phyloP scores from a whole-genome alignment of 2,113 vertebrate genomes.

The Cygnus atratus region DNA sequence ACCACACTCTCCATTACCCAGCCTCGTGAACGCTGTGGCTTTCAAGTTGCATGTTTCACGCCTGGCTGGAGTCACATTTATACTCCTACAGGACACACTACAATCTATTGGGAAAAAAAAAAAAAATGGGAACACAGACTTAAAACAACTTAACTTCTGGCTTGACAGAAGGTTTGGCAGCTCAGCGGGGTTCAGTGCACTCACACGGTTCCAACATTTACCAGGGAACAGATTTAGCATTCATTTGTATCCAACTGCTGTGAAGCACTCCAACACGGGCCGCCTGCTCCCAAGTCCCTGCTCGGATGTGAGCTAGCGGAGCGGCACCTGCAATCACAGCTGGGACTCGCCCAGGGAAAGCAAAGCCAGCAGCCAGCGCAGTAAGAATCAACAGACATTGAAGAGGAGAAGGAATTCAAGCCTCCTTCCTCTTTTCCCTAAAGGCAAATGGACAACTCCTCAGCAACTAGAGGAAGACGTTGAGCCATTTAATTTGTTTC shows the following conservation, averaged over 20 bases:
- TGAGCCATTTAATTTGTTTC: not conserved
- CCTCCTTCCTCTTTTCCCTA: not conserved
- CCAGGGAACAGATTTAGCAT: slow-evolving; percentile 42
- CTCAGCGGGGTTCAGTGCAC: slow-evolving; percentile 3
- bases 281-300: slow-evolving; percentile 1
- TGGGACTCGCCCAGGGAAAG: slow-evolving; percentile 38
- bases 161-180: slow-evolving; percentile 60
- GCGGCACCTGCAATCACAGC: slow-evolving; percentile 54
- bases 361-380: not conserved
- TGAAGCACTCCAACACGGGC: slow-evolving; percentile 38
- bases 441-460: not conserved
- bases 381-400: not conserved
- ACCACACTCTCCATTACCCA: not conserved
- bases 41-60: slow-evolving; percentile 16
- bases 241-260: slow-evolving; percentile 29
- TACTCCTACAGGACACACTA: slow-evolving; percentile 21
- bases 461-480: not conserved
- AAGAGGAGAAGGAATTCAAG: not conserved
- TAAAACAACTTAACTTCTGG: slow-evolving; percentile 42
- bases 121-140: not conserved
- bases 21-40: not conserved
- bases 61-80: slow-evolving; percentile 30
- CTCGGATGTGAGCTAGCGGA: slow-evolving; percentile 13
- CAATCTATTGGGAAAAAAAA: not conserved
- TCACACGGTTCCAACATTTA: slow-evolving; percentile 42